Base-by-base conservation (phyloP, 2,888 invertebrate species). In the Cheilosia urbana region DNA sequence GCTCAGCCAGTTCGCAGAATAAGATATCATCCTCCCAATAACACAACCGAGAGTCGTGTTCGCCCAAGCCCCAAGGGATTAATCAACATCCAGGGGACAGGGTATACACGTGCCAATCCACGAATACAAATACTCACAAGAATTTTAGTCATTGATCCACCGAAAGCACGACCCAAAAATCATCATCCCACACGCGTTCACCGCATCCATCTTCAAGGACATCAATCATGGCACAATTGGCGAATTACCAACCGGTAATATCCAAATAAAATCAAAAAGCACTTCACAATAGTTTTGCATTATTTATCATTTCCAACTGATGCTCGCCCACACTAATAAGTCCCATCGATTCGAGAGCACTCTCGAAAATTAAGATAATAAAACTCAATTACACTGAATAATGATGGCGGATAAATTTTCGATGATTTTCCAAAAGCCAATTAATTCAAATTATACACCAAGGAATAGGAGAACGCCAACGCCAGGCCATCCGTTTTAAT, bases 371-470 rank as follows among this genome's bases (percentile, higher is more conserved):
- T 71, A 60, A 71, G 76, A 84, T 71, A 84, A 84, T 79, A 84
- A 75, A 76, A 69, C 60, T 80, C 60, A 84, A 84, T 84, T 80
- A 84, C 55, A 84, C 71, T 85, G 76, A 85, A 76, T 66, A 80
- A 80, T 80, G 80, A 80, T 71, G 75, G 60, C 66, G 66, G 65
- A 84, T 80, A 76, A 76, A 84, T 84, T 80, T 42, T 55, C 69
- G 24, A 66, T 66, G 84, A 79, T 80, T 80, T 76, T 76, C 65
- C 47, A 60, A 76, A 84, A 80, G 65, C 65, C 84, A 85, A 85
- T 85, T 80, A 85, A 85, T 80, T 80, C 76, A 80, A 72, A 80
- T 80, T 76, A 80, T 85, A 58, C 69, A 40, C 69, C 66, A 58
- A 21, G 66, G 78, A 78, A 62, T 78, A 68, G 68, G 62, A 66